Evolutionary conservation across 2,113 vertebrate species (phyloP).

Genomic region (Macroglossus sobrinus): DNA sequence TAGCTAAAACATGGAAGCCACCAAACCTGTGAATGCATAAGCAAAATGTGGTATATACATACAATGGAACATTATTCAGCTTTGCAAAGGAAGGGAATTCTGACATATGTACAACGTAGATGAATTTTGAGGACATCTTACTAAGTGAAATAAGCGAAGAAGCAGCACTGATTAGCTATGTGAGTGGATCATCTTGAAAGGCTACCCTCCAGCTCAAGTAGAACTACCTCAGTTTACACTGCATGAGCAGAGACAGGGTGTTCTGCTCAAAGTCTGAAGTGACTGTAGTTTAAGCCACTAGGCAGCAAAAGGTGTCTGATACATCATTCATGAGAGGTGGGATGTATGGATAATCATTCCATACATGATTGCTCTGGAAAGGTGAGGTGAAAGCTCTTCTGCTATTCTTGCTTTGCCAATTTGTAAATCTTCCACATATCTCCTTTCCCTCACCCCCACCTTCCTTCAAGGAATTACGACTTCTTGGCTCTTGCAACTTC

Average conservation of each 20-base stretch:
- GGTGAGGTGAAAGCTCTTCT: background rate
- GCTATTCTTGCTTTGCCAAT: background rate
- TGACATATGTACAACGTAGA: background rate
- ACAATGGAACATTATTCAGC: background rate
- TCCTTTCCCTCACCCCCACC: background rate
- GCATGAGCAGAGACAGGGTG: background rate
- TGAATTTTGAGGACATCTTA: background rate
- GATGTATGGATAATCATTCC: background rate
- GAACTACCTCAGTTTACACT: background rate
- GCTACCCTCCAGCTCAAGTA: background rate
- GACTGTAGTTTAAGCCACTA: background rate
- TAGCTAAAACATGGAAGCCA: background rate
- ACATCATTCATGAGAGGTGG: background rate
- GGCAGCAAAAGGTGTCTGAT: background rate
- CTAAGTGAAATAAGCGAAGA: background rate
- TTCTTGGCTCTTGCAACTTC: background rate
- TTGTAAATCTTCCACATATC: background rate
- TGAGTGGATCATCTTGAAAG: background rate
- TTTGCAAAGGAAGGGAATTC: background rate
- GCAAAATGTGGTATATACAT: background rate
- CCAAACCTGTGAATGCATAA: background rate
- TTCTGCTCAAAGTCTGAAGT: background rate
- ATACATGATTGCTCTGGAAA: background rate
- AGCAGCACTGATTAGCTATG: background rate
- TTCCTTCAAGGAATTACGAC: background rate